phyloP scores from a whole-genome alignment of 2,888 invertebrate species.

The Metacarcinus magister region DNA sequence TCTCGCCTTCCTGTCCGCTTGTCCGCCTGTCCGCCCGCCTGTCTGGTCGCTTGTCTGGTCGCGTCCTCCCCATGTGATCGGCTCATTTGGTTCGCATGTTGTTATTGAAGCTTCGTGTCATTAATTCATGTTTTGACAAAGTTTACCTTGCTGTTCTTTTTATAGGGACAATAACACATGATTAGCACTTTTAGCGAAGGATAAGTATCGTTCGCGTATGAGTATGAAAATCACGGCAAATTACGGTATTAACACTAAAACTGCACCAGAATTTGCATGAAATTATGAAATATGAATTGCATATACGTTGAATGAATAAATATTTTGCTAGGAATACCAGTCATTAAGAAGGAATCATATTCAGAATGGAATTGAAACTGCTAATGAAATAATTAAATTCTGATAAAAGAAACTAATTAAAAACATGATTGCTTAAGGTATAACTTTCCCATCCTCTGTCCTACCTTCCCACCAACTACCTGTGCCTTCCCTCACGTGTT shows the following conservation, averaged over 20 bases:
- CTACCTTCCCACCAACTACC: background rate
- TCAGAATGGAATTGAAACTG: background rate
- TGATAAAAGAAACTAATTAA: slow-evolving; percentile 26
- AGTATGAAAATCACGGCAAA: background rate
- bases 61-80: background rate
- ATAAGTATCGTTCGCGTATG: background rate
- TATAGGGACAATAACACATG: background rate
- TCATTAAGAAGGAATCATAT: background rate
- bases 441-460: background rate
- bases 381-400: background rate
- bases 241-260: background rate
- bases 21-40: background rate
- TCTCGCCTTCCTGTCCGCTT: background rate
- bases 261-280: background rate
- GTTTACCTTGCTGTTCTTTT: background rate
- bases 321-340: background rate
- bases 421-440: slow-evolving; percentile 7
- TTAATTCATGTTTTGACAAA: slow-evolving; percentile 31
- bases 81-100: background rate
- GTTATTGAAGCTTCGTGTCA: background rate
- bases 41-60: background rate
- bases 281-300: background rate
- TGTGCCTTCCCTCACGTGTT: background rate
- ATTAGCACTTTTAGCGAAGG: background rate
- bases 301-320: background rate